These are phyloP conservation scores for Oreochromis spilurus DNA, from an alignment of 2,113 vertebrate species.

Conservation along the genomic window DNA sequence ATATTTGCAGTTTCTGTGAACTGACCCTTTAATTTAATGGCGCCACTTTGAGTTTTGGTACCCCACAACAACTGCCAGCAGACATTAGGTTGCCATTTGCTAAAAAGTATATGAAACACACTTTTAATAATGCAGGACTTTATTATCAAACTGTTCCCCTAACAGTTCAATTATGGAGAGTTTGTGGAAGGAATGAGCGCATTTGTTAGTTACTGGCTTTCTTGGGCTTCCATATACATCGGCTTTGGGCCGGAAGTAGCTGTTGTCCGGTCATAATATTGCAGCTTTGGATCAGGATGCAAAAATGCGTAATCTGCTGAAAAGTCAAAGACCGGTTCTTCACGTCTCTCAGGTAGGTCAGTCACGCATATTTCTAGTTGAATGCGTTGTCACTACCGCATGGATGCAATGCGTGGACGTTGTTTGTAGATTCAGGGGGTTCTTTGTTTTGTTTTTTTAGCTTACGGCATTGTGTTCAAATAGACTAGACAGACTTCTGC, in stretches of 20 bases:
- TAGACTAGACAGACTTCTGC: background rate
- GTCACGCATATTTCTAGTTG: background rate
- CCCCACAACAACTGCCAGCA: background rate
- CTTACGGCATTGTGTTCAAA: rapidly evolving
- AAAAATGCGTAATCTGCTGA: background rate
- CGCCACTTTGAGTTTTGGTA: background rate
- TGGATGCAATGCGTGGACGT: background rate
- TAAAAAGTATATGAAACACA: background rate
- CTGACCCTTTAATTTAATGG: background rate
- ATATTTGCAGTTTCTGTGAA: background rate
- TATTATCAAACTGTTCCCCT: background rate
- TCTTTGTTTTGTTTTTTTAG: background rate
- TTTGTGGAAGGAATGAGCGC: background rate
- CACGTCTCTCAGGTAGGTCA: background rate
- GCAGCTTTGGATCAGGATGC: background rate
- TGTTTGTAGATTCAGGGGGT: background rate
- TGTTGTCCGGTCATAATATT: background rate
- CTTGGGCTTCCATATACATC: rapidly evolving
- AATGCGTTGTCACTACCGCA: background rate
- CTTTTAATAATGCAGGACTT: background rate
- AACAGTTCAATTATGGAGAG: background rate
- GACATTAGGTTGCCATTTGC: background rate
- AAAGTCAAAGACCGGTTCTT: background rate
- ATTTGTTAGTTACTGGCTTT: background rate
- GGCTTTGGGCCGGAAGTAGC: background rate